Conservation (phyloP, 2,113 vertebrate species). For the Corythornis cristatus region DNA sequence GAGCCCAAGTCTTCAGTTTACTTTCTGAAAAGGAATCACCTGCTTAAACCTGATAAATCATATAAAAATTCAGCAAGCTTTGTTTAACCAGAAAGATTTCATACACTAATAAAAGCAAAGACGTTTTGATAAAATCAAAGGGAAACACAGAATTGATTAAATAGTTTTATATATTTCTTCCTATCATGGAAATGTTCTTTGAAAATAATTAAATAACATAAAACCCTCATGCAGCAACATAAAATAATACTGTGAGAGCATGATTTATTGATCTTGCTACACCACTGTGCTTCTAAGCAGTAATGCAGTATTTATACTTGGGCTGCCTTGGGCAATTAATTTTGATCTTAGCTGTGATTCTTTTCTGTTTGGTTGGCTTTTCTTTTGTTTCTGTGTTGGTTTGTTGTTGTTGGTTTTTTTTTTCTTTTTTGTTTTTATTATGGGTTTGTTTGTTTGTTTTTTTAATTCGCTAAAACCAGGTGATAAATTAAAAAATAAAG, state of each 20-base stretch:
- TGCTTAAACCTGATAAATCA: conserved; percentile 45
- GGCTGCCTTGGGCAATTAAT: neutral
- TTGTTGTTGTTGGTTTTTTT: neutral
- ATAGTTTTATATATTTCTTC: conserved; percentile 7
- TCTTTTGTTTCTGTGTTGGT: neutral
- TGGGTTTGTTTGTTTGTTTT: neutral
- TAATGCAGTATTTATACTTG: neutral
- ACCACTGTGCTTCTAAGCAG: neutral
- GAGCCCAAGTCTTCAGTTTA: neutral
- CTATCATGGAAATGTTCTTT: neutral
- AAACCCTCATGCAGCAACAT: neutral
- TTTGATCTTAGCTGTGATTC: neutral
- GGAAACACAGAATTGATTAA: conserved; percentile 26
- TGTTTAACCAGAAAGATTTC: conserved; percentile 27
- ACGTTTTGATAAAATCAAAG: conserved; percentile 5
- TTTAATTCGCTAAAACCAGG: neutral
- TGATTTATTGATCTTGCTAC: conserved; percentile 19
- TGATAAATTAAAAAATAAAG: neutral
- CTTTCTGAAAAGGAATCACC: conserved; percentile 15
- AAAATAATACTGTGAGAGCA: neutral
- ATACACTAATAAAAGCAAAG: neutral
- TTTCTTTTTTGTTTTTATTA: too few species aligned
- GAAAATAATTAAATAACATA: conserved; percentile 29
- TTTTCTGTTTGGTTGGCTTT: neutral
- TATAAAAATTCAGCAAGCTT: conserved; percentile 3